These are phyloP conservation scores for Anagyrus pseudococci DNA, from an alignment of 2,888 invertebrate genomes.

Conservation along the genomic window DNA sequence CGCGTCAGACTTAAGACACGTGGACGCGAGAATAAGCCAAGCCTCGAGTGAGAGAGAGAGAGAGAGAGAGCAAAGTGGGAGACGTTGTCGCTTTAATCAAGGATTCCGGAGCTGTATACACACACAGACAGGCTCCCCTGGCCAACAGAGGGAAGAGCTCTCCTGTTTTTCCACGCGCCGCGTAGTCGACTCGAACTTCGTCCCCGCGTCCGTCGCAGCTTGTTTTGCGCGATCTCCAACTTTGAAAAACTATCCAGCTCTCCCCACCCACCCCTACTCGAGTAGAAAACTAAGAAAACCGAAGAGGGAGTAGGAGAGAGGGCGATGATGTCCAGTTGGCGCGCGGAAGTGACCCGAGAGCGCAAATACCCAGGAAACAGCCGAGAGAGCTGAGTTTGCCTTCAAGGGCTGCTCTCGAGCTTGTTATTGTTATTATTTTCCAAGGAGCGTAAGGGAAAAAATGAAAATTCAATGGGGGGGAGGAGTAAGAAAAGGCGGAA, in stretches of 20 bases:
- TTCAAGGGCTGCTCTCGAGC: no score
- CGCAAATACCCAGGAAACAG: no score
- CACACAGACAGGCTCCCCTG: background rate
- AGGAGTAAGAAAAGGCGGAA: no score
- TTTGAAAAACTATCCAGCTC: no score
- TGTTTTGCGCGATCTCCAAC: background rate
- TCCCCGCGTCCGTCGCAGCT: background rate
- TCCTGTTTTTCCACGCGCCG: no score
- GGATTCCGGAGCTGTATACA: background rate
- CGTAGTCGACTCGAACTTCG: no score
- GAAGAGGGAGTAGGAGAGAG: conserved; percentile 27
- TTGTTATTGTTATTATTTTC: conserved; percentile 55
- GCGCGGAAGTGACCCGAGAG: no score
- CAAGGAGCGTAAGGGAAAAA: conserved; percentile 53
- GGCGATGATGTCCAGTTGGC: no score
- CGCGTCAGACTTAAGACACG: no score
- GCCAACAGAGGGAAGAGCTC: no score
- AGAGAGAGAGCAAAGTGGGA: no score
- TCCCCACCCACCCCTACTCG: background rate
- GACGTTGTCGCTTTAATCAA: background rate
- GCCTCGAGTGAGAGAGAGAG: background rate
- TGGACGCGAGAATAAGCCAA: background rate
- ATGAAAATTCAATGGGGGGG: conserved; percentile 58
- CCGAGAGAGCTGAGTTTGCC: no score
- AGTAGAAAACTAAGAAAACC: background rate